These are phyloP conservation scores for Macrosiphum euphorbiae DNA, from an alignment of 2,888 invertebrate species.

Conservation along the genomic window DNA sequence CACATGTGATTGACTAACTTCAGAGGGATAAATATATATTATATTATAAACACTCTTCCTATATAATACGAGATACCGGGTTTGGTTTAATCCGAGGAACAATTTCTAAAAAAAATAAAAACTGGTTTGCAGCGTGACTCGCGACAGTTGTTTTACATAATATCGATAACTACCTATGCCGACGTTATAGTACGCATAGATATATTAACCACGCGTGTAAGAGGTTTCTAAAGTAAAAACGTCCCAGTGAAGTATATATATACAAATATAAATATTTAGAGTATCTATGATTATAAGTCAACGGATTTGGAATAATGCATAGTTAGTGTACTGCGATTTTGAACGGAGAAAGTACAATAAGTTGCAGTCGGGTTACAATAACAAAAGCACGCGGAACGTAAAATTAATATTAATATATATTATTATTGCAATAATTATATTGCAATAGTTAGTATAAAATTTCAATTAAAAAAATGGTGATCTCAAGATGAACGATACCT, in stretches of 20 bases:
- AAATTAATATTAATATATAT: background rate
- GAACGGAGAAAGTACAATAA: conserved; percentile 25
- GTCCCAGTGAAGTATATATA: background rate
- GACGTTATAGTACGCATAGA: background rate
- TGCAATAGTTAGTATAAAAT: too few relatives aligned
- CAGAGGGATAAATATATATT: background rate
- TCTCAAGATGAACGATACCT: background rate
- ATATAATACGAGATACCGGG: background rate
- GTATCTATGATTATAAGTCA: background rate
- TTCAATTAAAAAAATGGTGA: background rate
- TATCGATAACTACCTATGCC: background rate
- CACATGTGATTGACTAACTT: conserved; percentile 3
- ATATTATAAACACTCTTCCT: background rate
- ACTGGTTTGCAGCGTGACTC: conserved; percentile 52
- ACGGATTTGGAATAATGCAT: background rate
- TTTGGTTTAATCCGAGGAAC: background rate
- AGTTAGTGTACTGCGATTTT: background rate
- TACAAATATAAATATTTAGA: background rate
- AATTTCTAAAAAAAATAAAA: conserved; percentile 50
- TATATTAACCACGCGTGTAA: background rate
- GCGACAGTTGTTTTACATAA: conserved; percentile 51
- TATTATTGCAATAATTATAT: background rate
- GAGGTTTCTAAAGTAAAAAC: conserved; percentile 50
- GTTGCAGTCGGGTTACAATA: background rate
- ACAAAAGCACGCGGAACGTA: background rate